Conservation (phyloP, 1,140 invertebrate genomes). For the Diachasmimorpha longicaudata region DNA sequence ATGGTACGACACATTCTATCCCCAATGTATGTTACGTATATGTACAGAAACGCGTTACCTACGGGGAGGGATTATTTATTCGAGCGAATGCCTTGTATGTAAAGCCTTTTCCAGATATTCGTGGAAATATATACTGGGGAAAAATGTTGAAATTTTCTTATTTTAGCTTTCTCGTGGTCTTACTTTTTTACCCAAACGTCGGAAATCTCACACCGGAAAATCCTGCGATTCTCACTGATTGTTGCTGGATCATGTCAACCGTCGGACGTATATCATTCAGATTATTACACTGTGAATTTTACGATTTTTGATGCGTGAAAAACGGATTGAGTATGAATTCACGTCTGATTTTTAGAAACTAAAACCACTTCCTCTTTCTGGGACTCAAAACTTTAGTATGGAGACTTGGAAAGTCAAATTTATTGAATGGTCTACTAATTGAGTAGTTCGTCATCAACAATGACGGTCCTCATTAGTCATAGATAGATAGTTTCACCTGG, state of each 20-base stretch:
- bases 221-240: neutral
- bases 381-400: too few species aligned
- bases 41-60: neutral
- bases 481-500: too few species aligned
- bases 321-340: neutral
- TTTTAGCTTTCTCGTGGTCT: neutral
- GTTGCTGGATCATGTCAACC: neutral
- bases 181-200: neutral
- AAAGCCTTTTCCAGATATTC: slow-evolving; percentile 12
- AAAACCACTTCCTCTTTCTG: too few species aligned
- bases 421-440: too few species aligned
- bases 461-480: too few species aligned
- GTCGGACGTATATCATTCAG: neutral
- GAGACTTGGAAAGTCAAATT: too few species aligned
- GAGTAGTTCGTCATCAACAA: too few species aligned
- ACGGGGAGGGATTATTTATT: slow-evolving; percentile 20
- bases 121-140: neutral
- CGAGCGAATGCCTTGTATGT: slow-evolving; percentile 6
- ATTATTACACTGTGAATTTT: neutral
- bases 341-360: neutral
- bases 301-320: neutral
- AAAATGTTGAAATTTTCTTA: neutral
- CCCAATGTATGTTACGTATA: neutral
- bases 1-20: neutral
- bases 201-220: neutral